Evolutionary conservation across 2,113 vertebrate genomes (phyloP), one percentile per base, ranked within the genome.

Genomic region (Sebastes fasciatus): DNA sequence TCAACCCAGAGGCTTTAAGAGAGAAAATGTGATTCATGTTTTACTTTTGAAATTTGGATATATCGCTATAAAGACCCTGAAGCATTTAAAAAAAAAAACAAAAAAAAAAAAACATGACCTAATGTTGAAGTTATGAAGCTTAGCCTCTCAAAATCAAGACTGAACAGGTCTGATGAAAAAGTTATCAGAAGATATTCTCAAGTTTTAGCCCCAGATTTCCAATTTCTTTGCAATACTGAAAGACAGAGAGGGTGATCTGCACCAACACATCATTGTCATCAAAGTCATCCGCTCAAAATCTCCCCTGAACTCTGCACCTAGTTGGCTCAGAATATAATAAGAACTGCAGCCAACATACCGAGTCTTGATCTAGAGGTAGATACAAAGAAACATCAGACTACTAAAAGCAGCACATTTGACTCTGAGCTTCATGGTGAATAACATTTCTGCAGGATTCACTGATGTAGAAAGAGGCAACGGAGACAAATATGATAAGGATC

Each of bases 71-170:
- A 75, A 77, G 57, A 49, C n/a, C n/a, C 57, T 14, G 64, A 60
- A 62, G 17, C 13, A 46, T 68, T 57, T 10, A n/a, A 40, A 26
- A 26, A 26, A 26, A 26, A 26, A 3, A n/a, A n/a, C n/a, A n/a
- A n/a, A n/a, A n/a, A 26, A 26, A 26, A 26, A 26, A 26, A 26
- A 26, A 62, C 63, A 62, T 74, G 76, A 88, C 42, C 17, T 70
- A 49, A 76, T 40, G 16, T 46, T 75, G 13, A 60, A 85, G 88
- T 76, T 89, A 88, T 86, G 84, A 85, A 76, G 51, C 52, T 26
- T 46, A 43, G 72, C n/a, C 17, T 61, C 72, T 72, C 0, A 51
- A 79, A 84, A 82, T 88, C 92, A 87, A 86, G 92, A 89, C 72
- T 12, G 77, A 78, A 91, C 90, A 86, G 11, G 92, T 84, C 63